These are phyloP conservation scores for Phorcus lineatus DNA, from an alignment of 2,888 invertebrate genomes.

Conservation along the genomic window DNA sequence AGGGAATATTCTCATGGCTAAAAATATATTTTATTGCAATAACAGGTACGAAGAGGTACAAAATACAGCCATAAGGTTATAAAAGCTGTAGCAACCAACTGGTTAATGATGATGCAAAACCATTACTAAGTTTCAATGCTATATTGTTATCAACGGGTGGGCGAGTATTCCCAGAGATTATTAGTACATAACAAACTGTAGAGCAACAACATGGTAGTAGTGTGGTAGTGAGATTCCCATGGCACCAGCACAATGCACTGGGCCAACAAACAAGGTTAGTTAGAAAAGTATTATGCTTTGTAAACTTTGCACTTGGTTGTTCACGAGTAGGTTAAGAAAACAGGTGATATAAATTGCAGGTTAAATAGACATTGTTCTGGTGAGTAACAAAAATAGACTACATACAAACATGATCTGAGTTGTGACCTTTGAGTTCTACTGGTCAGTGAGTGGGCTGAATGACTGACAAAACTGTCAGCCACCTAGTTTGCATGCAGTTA, in stretches of 20 bases:
- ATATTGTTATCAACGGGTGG: not conserved
- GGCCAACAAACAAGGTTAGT: conserved; percentile 18
- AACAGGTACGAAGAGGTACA: conserved; percentile 25
- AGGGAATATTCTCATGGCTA: conserved; percentile 25
- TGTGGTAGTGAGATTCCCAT: conserved; percentile 11
- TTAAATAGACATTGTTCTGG: conserved; percentile 11
- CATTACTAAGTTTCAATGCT: conserved; percentile 2
- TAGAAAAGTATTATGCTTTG: not conserved
- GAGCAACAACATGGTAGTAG: conserved; percentile 8
- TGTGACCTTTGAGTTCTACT: conserved; percentile 2
- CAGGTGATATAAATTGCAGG: conserved; percentile 18
- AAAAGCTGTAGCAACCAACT: conserved; percentile 26
- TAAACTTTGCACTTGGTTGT: conserved; percentile 16
- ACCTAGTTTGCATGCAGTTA: not conserved
- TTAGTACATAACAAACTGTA: conserved; percentile 7
- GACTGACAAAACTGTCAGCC: too few species aligned
- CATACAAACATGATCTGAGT: not conserved
- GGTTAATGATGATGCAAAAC: conserved; percentile 24
- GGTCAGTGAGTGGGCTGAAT: not conserved
- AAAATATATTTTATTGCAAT: conserved; percentile 27
- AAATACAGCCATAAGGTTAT: conserved; percentile 25
- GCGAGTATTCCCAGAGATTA: conserved; percentile 20
- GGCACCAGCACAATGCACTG: conserved; percentile 9
- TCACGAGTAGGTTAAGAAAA: conserved; percentile 21
- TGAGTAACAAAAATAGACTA: conserved; percentile 23